Evolutionary conservation across 1,140 invertebrate species (phyloP).

Genomic region (Aphis gossypii): DNA sequence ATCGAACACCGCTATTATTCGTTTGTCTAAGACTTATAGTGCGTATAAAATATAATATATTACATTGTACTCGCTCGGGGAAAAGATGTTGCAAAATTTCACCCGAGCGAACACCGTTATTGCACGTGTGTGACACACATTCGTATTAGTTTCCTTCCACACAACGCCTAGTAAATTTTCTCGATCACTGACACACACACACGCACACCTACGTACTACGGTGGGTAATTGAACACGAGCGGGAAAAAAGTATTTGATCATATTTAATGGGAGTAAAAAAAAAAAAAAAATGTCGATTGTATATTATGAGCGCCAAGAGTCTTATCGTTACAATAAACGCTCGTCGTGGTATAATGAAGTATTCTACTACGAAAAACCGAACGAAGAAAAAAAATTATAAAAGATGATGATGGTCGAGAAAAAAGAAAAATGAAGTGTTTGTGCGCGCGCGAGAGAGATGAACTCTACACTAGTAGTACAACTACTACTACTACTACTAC

Average conservation of each 20-base stretch:
- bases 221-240: not conserved
- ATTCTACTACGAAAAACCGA: not conserved
- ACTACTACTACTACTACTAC: slow-evolving; percentile 1
- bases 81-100: slow-evolving; percentile 45
- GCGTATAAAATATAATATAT: not conserved
- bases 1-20: not conserved
- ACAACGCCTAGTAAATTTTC: not conserved
- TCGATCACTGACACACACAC: not conserved
- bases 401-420: not conserved
- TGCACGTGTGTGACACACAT: slow-evolving; percentile 43
- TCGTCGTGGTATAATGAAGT: not conserved
- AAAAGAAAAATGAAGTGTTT: not conserved
- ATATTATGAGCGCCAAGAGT: not conserved
- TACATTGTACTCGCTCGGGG: no score
- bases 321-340: not conserved
- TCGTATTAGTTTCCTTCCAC: not conserved
- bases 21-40: not conserved
- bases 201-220: no score
- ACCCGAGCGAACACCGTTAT: slow-evolving; percentile 45
- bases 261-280: not conserved
- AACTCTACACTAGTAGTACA: slow-evolving; percentile 26
- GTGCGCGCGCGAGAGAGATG: slow-evolving; percentile 4
- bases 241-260: not conserved
- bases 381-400: not conserved
- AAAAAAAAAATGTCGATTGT: not conserved